These are phyloP conservation scores for Dipodomys ordii DNA, from an alignment of 2,113 vertebrate species.

Conservation along the genomic window DNA sequence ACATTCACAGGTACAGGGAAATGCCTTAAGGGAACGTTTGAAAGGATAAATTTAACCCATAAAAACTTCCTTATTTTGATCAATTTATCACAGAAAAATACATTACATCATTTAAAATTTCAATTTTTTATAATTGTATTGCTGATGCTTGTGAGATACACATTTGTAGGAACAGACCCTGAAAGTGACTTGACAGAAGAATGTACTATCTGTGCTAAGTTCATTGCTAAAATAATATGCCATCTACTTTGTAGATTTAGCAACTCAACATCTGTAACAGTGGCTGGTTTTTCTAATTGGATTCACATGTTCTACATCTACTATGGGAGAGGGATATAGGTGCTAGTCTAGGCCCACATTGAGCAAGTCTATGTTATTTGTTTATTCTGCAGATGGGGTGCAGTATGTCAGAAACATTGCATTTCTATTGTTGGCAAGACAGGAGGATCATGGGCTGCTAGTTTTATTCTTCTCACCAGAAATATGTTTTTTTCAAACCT, in stretches of 20 bases:
- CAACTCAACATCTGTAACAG: background rate
- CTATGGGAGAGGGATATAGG: background rate
- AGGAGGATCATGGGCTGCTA: background rate
- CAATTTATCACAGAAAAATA: background rate
- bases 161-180: background rate
- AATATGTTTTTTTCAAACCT: constrained; percentile 13
- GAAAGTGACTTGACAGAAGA: background rate
- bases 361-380: background rate
- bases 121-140: background rate
- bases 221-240: constrained; percentile 13
- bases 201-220: background rate
- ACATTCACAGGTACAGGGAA: background rate
- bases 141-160: background rate
- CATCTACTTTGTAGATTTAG: background rate
- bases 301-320: background rate
- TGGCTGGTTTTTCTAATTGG: background rate
- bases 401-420: background rate
- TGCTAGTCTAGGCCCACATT: background rate
- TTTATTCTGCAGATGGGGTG: background rate
- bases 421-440: constrained; percentile 43
- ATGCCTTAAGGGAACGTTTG: background rate
- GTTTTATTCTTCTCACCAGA: constrained; percentile 26
- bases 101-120: constrained; percentile 16
- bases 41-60: background rate
- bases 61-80: constrained; percentile 13